Evolutionary conservation across 2,888 invertebrate species (phyloP), one percentile per base, ranked within the genome.

Genomic region (Microdon myrmicae): DNA sequence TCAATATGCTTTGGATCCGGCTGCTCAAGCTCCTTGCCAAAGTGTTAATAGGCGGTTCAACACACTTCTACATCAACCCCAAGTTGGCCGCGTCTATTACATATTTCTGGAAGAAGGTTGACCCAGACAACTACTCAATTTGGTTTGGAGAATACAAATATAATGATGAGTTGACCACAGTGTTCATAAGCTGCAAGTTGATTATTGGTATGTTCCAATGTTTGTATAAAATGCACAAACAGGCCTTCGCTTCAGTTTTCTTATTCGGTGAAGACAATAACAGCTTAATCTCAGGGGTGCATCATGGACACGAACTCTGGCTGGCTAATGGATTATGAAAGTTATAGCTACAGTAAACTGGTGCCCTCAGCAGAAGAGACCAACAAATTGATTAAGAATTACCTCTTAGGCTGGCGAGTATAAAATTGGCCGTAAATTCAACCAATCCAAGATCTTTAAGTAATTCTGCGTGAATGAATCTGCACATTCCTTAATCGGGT

Each of bases 401-500:
- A 96, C 82, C 81, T 86, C 90, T 29, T 96, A 95, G 95, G 83
- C 85, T 71, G 96, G 96, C 66, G 79, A 83, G 12, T 94, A 97
- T 81, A 91, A 90, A 78, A 80, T 85, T 43, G 97, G 95, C 56
- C 91, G 96, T 78, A 86, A 88, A 77, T 96, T 97, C 86, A 96
- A 96, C 83, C 95, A 98, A 85, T 99, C 98, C 81, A 99, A 99
- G 85, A 92, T 98, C 82, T 99, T 97, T 86, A 99, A 99, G 84
- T 99, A 87, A 86, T 75, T 51, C 4, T 8, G 12, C 8, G 9
- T 7, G 32, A 29, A 38, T 31, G 14, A 6, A 9, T 9, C 9
- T 8, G 7, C 22, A n/a, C n/a, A n/a, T n/a, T n/a, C n/a, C n/a
- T n/a, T 7, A 10, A n/a, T n/a, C n/a, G n/a, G n/a, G n/a, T n/a